Conservation (phyloP, 2,113 vertebrate species). For the Pluvianellus socialis region DNA sequence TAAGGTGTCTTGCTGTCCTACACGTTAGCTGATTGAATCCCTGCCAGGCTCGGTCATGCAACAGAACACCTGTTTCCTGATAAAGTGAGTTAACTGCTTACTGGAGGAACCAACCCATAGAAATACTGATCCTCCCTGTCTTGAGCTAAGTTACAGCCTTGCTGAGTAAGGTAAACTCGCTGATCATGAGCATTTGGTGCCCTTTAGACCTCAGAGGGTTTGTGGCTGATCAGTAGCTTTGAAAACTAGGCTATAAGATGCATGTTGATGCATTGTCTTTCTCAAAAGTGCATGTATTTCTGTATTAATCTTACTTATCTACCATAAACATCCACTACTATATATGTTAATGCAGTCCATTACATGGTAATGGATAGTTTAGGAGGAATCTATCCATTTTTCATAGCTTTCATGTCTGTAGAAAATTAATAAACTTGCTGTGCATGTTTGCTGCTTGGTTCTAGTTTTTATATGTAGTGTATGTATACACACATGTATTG, state of each 20-base stretch:
- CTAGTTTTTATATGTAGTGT: neutral
- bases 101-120: neutral
- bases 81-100: neutral
- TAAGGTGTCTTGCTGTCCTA: neutral
- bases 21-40: neutral
- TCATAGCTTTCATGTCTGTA: neutral
- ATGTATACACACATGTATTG: neutral
- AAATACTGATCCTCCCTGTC: neutral
- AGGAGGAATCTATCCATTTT: neutral
- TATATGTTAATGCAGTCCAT: neutral
- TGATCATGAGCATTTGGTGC: neutral
- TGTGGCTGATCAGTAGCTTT: neutral
- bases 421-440: neutral
- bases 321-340: neutral
- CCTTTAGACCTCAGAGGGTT: neutral
- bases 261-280: neutral
- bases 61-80: neutral
- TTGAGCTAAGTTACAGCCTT: neutral
- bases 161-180: neutral
- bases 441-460: neutral
- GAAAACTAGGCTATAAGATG: neutral
- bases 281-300: neutral
- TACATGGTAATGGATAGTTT: neutral
- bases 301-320: neutral
- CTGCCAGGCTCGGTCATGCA: neutral